Base-by-base conservation (phyloP, 2,113 vertebrate genomes). In the Glaucidium brasilianum region DNA sequence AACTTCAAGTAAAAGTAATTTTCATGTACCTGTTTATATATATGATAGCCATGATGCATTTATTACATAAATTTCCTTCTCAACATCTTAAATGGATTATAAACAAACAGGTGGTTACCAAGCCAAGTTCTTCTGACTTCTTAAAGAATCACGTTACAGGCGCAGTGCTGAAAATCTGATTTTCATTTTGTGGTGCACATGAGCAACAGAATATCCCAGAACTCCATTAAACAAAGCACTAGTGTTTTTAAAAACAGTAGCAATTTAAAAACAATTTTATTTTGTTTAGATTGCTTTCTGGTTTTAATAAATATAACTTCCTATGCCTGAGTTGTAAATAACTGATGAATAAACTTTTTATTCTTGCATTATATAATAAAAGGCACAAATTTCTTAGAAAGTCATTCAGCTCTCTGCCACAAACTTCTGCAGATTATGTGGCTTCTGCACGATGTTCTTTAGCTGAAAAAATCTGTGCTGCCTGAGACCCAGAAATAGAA, bases 341-440 rank as follows among this genome's bases (percentile, higher is more conserved):
- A 77, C 83, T 73, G 88, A 67, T 63, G 37, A 88, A 85, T 93
- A 92, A 93, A 88, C 63, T 52, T 73, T 96, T 92, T 92, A 59
- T 90, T 93, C 30, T 35, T 85, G 12, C 85, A 71, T 50, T 53
- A 56, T 58, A 45, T 73, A 75, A 68, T 76, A 90, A 90, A 85
- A 76, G 52, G 10, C 47, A 55, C 47, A 77, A 75, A 89, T 94
- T 83, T 96, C 41, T 43, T 47, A 77, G 35, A 69, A 84, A 76
- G 59, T 75, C 47, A 71, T 50, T 93, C 45, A 58, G 23, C 47
- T 91, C 6, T 90, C 7, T 87, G 5, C 37, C 32, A 53, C 37
- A 47, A 35, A 30, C 22, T 94, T 43, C 56, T 93, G 41, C 26
- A 78, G 45, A 52, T 90, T 75, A 47, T 12, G 13, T 66, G 59